Conservation (phyloP, 1,140 invertebrate genomes). For the Linepithema humile region DNA sequence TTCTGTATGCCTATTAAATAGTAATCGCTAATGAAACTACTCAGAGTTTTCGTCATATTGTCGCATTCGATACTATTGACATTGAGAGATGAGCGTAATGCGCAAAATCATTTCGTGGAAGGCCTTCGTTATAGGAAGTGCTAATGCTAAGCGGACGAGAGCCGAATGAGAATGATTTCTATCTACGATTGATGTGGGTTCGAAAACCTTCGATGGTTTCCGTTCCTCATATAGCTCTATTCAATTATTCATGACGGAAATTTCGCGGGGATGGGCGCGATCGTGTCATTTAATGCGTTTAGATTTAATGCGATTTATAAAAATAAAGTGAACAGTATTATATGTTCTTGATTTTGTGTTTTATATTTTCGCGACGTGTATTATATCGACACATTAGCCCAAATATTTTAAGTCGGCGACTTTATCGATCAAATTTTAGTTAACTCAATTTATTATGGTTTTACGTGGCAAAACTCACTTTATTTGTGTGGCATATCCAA, state of each 20-base stretch:
- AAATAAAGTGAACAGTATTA: not conserved
- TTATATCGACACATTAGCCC: not conserved
- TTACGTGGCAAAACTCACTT: not conserved
- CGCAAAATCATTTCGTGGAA: constrained; percentile 73
- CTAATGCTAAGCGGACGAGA: constrained; percentile 62
- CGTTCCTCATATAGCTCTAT: constrained; percentile 13
- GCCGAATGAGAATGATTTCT: constrained; percentile 72
- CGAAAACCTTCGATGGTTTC: constrained; percentile 51
- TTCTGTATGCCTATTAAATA: constrained; percentile 35
- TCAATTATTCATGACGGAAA: constrained; percentile 40
- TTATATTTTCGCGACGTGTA: not conserved
- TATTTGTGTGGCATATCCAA: constrained; percentile 12
- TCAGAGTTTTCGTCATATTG: not conserved
- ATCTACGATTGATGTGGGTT: constrained; percentile 39
- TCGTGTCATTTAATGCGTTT: not conserved
- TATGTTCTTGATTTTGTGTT: not conserved
- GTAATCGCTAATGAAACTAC: constrained; percentile 25
- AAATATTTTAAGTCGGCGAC: not conserved
- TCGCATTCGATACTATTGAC: constrained; percentile 35
- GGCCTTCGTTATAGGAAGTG: constrained; percentile 59
- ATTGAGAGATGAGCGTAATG: constrained; percentile 42
- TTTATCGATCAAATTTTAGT: not conserved
- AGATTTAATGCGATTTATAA: not conserved
- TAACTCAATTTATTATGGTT: not conserved
- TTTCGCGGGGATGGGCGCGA: not conserved